phyloP scores from a whole-genome alignment of 2,888 invertebrate species.

The Drepana falcataria region DNA sequence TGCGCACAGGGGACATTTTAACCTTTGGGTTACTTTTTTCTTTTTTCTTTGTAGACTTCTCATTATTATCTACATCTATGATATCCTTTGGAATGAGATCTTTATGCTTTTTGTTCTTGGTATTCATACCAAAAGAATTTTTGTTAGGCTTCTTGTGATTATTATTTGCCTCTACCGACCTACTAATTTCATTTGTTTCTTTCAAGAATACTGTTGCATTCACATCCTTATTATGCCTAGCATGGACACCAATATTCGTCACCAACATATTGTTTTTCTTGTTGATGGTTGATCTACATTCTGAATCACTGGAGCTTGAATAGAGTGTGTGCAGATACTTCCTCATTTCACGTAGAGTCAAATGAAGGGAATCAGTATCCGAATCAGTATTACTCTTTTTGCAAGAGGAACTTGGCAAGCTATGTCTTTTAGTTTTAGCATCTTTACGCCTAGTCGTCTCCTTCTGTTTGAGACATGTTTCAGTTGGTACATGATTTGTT shows the following conservation, averaged over 20 bases:
- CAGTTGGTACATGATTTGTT: slow-evolving; percentile 30
- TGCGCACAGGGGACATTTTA: slow-evolving; percentile 82
- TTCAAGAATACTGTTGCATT: slow-evolving; percentile 48
- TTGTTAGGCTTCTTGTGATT: slow-evolving; percentile 70
- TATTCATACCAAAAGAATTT: slow-evolving; percentile 79
- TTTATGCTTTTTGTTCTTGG: slow-evolving; percentile 81
- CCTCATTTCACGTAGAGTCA: slow-evolving; percentile 90
- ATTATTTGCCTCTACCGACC: slow-evolving; percentile 61
- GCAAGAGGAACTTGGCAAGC: slow-evolving; percentile 82
- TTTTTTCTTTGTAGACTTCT: slow-evolving; percentile 47
- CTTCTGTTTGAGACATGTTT: slow-evolving; percentile 44
- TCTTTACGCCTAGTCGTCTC: slow-evolving; percentile 54
- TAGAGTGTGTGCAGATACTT: slow-evolving; percentile 90
- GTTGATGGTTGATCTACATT: slow-evolving; percentile 66
- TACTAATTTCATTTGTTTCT: slow-evolving; percentile 50
- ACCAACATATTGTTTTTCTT: slow-evolving; percentile 68
- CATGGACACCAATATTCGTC: slow-evolving; percentile 61
- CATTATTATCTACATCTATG: slow-evolving; percentile 64
- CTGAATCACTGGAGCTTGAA: slow-evolving; percentile 85
- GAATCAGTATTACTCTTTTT: slow-evolving; percentile 75
- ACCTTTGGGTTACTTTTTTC: slow-evolving; percentile 43
- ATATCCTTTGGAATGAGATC: slow-evolving; percentile 50
- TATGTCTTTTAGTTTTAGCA: slow-evolving; percentile 81
- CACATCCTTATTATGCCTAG: slow-evolving; percentile 50
- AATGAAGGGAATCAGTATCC: slow-evolving; percentile 85